Conservation (phyloP, 2,113 vertebrate species). For the Pardalotus punctatus region DNA sequence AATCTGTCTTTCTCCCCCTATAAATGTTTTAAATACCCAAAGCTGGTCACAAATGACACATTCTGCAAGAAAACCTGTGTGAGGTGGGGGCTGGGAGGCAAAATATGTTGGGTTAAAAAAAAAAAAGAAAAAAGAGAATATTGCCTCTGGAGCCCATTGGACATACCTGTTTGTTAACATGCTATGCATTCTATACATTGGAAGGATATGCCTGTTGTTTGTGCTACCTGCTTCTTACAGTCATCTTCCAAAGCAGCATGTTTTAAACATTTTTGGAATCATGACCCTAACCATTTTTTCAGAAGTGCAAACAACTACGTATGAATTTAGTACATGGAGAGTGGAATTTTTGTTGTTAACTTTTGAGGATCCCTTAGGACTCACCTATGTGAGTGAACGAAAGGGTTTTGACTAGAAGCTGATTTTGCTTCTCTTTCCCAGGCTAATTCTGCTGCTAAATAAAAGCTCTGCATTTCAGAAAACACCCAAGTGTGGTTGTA, state of each 20-base stretch:
- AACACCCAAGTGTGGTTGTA: neutral
- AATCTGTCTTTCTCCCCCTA: constrained; percentile 73
- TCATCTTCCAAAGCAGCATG: neutral
- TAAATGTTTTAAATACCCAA: constrained; percentile 75
- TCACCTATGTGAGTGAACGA: neutral
- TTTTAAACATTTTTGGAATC: neutral
- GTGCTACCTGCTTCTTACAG: neutral
- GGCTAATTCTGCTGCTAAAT: neutral
- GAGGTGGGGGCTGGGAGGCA: neutral
- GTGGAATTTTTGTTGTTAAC: neutral
- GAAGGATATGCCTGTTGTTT: neutral
- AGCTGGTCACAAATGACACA: constrained; percentile 61
- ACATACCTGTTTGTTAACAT: neutral
- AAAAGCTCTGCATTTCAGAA: neutral
- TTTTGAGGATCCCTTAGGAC: neutral
- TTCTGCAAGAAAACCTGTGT: constrained; percentile 35
- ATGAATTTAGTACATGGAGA: neutral
- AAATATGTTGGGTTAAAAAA: neutral
- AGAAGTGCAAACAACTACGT: neutral
- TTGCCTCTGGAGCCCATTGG: neutral
- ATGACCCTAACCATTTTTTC: neutral
- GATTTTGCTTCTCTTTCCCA: neutral
- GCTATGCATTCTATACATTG: neutral
- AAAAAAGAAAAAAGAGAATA: neutral
- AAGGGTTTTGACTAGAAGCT: neutral